Evolutionary conservation across 2,113 vertebrate genomes (phyloP), one percentile per base, ranked within the genome.

Genomic region (Mellivora capensis): DNA sequence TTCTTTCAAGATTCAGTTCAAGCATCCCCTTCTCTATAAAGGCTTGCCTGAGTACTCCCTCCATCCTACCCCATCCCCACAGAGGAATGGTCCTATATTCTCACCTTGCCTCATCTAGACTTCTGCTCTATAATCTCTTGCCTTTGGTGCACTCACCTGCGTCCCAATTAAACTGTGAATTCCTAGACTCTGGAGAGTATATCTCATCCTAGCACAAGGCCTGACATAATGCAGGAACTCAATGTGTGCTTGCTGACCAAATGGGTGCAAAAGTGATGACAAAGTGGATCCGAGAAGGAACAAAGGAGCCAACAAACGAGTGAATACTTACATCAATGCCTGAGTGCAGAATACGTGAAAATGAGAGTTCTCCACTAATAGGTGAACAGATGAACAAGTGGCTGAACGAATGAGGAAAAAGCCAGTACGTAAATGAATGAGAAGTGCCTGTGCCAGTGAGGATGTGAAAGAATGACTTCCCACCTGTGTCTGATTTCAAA

Each of bases 221-320:
- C 83, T 96, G 80, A 84, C 37, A 42, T 9, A 3, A n/a, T 76
- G 23, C 54, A 93, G 34, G 31, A 95, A 95, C 57, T 93, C 85
- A 76, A 62, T 64, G 81, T 76, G 44, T 62, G 67, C 67, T 74
- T 92, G 44, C 49, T 90, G 34, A 91, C 90, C 2, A 21, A 87
- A 87, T 59, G 71, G 34, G 90, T 87, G 74, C 67, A 39, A 97
- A 98, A 86, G 49, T 82, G 42, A 93, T 91, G 77, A 72, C 34
- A 57, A 42, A 87, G 61, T 74, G 62, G 44, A 94, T 80, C 77
- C 23, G 74, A 31, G 39, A 94, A 97, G 83, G 61, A 90, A 86
- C 29, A 81, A 96, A 84, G 49, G 87, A 95, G 52, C 69, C 67
- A 94, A 84, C 49, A 31, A 86, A 64, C 18, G n/a, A 90, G 37